Evolutionary conservation across 2,113 vertebrate species (phyloP), one percentile per base, ranked within the genome.

Genomic region (Semnornis frantzii): DNA sequence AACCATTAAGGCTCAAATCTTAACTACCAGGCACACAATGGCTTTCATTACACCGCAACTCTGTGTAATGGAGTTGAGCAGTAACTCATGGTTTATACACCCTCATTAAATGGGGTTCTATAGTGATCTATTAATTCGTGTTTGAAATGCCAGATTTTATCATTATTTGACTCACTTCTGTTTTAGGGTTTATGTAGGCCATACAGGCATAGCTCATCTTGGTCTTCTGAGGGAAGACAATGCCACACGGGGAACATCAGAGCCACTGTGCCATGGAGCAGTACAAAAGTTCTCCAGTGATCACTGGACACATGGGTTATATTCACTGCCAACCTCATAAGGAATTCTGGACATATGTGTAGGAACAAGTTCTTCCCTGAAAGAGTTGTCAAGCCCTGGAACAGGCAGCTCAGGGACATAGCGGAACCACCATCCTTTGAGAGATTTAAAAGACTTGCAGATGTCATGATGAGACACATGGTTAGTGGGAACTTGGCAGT

Each of bases 101-200:
- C 90, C 80, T 92, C 94, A 92, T 96, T 95, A 96, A 96, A 95
- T 79, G 70, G 80, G 71, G 80, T 82, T 90, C 94, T 95, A 94
- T 70, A 86, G 80, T 82, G 85, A 95, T 84, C 92, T 81, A 97
- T 96, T 97, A 96, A 96, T 92, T 86, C 94, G 77, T 44, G 55
- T 75, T 91, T 84, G 95, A 97, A 97, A 97, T 96, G 96, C 90
- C 93, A 97, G 80, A 65, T 97, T 96, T 95, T 96, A 95, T 95
- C 8, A 34, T 91, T 97, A 89, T 95, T 96, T 97, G 92, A 87
- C 90, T 88, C 95, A 76, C 62, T 96, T 87, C 88, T 95, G 62
- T 24, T 95, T 94, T 90, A 97, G 90, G 85, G 76, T 69, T 91
- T 68, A 75, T 10, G 62, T n/a, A 71, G 74, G 94, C 54, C 87